Base-by-base conservation (phyloP, 2,888 invertebrate species). In the Halictus quadricinctus region DNA sequence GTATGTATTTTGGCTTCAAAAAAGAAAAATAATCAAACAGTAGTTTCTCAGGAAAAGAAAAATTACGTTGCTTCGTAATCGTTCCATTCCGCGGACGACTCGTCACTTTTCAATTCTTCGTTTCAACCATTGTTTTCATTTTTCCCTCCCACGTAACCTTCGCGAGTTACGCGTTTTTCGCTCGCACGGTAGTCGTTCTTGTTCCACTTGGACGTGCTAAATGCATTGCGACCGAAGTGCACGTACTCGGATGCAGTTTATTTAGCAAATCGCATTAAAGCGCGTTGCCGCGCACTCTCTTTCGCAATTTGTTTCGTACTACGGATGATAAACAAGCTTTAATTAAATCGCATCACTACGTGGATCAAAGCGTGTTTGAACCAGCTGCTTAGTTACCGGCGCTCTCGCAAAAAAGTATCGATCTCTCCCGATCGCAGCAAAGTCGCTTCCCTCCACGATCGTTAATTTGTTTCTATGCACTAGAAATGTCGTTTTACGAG, bases 281-380 rank as follows among this genome's bases (percentile, higher is more conserved):
- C 70, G 12, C 70, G 70, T 43, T n/a, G 66, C 66, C 13, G 15
- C 3, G 46, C n/a, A 41, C n/a, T 8, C 29, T 48, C 29, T 66
- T 79, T 69, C 29, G 46, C 54, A 54, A 74, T 69, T 58, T 66
- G 36, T 50, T 43, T 29, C 66, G 8, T 78, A 21, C 54, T 29
- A 54, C 46, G 46, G 79, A 81, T 54, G 69, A 81, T 79, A 73
- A 81, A 81, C 81, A 79, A 79, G 73, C 29, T 46, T 81, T 79
- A 69, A 78, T 78, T 79, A 81, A 81, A 81, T 81, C 50, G 64
- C 69, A 69, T 60, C 69, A 76, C 79, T 79, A 69, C 74, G 48
- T 41, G 74, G 70, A 79, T 74, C 58, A 70, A 66, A 46, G 72
- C 72, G 72, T 58, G 69, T 74, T 79, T 43, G 72, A 72, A 66